Evolutionary conservation across 1,140 invertebrate genomes (phyloP).

Genomic region (Papilio xuthus): DNA sequence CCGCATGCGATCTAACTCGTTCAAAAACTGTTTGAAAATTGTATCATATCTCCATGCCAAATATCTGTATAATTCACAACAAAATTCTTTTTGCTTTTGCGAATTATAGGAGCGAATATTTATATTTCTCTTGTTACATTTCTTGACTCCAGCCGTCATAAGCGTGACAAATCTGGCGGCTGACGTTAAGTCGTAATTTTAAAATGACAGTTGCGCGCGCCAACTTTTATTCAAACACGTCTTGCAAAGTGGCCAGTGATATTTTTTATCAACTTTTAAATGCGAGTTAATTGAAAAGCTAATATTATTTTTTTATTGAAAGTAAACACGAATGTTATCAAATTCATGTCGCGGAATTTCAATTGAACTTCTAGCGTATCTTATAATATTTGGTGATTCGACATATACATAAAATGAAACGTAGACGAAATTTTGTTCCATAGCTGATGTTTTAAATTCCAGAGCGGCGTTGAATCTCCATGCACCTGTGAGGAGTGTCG

Average conservation of each 20-base stretch:
- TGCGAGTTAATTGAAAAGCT: no score
- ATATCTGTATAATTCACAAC: not conserved
- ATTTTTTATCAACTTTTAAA: not conserved
- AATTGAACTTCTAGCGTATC: no score
- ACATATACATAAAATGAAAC: not conserved
- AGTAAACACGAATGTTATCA: no score
- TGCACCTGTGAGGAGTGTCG: conserved; percentile 76
- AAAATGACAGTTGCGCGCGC: conserved; percentile 39
- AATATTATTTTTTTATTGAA: not conserved
- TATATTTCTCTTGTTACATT: not conserved
- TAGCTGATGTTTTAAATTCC: conserved; percentile 59
- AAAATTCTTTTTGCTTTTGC: not conserved
- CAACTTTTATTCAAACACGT: conserved; percentile 17
- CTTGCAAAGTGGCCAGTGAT: not conserved
- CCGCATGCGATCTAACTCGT: not conserved
- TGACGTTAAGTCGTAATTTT: conserved; percentile 52
- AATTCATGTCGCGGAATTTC: no score
- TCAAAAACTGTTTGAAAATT: not conserved
- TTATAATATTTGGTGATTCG: no score
- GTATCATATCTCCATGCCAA: not conserved
- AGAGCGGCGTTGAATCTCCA: conserved; percentile 71
- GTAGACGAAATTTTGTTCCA: no score
- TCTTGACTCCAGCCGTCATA: conserved; percentile 3
- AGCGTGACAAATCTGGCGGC: conserved; percentile 53
- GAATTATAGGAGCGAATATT: conserved; percentile 1